Percentiles rank a stretch among this genome's conserved stretches.
Evolutionary conservation across 2,888 invertebrate genomes (phyloP).

Genomic region (Taenaris catops): DNA sequence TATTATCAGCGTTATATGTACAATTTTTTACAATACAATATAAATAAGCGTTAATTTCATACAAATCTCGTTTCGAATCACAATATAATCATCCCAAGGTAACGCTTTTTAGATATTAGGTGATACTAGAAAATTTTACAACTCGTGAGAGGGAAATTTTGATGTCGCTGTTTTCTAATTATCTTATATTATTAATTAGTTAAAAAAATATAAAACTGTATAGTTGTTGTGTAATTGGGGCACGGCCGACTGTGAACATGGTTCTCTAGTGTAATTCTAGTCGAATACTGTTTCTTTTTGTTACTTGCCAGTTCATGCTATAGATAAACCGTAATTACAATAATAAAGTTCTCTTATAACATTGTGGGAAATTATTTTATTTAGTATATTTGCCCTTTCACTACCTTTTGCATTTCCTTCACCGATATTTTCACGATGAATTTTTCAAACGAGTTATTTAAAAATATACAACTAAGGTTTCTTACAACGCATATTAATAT

Average conservation of each 20-base stretch:
- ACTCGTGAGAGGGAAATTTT: constrained; percentile 42
- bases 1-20: constrained; percentile 40
- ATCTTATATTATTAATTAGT: constrained; percentile 34
- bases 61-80: constrained; percentile 34
- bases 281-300: constrained; percentile 64
- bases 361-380: constrained; percentile 46
- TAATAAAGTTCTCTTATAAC: constrained; percentile 79
- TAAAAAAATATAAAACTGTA: constrained; percentile 36
- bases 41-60: constrained; percentile 33
- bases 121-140: constrained; percentile 51
- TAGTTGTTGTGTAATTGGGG: constrained; percentile 50
- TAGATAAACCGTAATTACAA: constrained; percentile 77
- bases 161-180: constrained; percentile 48
- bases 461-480: no score
- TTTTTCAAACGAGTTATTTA: no score
- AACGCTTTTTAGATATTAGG: constrained; percentile 55
- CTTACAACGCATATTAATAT: no score
- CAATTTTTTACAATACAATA: constrained; percentile 43
- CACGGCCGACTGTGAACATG: constrained; percentile 62
- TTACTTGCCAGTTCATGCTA: constrained; percentile 78
- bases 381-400: no score
- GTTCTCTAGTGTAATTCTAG: constrained; percentile 71
- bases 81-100: constrained; percentile 40
- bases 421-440: no score
- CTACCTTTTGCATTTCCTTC: no score